These are phyloP conservation scores for Mythimna albipuncta DNA, from an alignment of 2,888 invertebrate genomes.

Conservation along the genomic window DNA sequence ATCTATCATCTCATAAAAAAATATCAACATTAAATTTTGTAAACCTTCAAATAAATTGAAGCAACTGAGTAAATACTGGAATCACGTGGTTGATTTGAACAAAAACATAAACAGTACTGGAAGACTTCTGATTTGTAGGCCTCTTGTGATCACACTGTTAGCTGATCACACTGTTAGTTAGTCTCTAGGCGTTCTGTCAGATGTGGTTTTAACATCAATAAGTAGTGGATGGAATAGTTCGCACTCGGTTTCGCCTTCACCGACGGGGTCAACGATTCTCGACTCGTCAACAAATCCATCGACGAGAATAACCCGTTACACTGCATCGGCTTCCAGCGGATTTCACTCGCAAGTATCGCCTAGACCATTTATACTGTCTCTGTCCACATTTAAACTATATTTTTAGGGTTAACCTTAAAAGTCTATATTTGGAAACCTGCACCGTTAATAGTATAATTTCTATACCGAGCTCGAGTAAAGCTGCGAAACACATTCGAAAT, in stretches of 20 bases:
- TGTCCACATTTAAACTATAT: slow-evolving; percentile 64
- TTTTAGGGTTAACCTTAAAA: slow-evolving; percentile 68
- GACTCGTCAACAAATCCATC: slow-evolving; percentile 89
- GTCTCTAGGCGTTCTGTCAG: slow-evolving; percentile 45
- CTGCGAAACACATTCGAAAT: slow-evolving; percentile 25
- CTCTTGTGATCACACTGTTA: slow-evolving; percentile 8
- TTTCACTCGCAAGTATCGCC: slow-evolving; percentile 82
- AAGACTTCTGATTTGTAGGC: slow-evolving; percentile 13
- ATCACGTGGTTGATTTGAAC: background rate
- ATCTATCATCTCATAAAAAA: slow-evolving; percentile 14
- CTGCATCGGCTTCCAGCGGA: slow-evolving; percentile 85
- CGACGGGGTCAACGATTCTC: slow-evolving; percentile 88
- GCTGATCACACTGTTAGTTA: slow-evolving; percentile 9
- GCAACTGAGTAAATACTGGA: slow-evolving; percentile 3
- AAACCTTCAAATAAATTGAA: slow-evolving; percentile 9
- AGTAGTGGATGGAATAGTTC: slow-evolving; percentile 77
- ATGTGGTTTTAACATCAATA: slow-evolving; percentile 55
- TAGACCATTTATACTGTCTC: slow-evolving; percentile 78
- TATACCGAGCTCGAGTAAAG: background rate
- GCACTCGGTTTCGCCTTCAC: slow-evolving; percentile 82
- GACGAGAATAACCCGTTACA: slow-evolving; percentile 90
- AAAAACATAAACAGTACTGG: slow-evolving; percentile 7
- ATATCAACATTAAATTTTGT: background rate
- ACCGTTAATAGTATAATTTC: slow-evolving; percentile 10
- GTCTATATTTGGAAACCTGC: slow-evolving; percentile 27